Evolutionary conservation across 1,140 invertebrate species (phyloP).

Genomic region (Bombus picipes): DNA sequence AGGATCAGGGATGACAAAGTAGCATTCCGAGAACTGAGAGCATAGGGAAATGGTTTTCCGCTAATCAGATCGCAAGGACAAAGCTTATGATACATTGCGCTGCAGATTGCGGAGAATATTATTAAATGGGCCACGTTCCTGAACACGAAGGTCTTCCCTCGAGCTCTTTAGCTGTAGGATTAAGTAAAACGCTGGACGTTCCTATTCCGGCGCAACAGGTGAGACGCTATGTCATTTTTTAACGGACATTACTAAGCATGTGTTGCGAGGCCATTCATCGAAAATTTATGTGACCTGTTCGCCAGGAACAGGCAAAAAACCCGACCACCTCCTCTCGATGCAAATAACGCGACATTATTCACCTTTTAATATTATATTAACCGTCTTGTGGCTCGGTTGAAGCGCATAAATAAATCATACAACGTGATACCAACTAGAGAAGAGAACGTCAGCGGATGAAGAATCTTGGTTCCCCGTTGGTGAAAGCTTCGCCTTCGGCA

Average conservation of each 20-base stretch:
- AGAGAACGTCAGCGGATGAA: background rate
- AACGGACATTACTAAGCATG: conserved; percentile 64
- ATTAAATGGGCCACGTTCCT: conserved; percentile 62
- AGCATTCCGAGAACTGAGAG: too few relatives aligned
- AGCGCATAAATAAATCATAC: conserved; percentile 23
- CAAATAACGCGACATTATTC: conserved; percentile 31
- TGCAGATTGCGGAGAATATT: conserved; percentile 55
- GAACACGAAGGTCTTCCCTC: conserved; percentile 63
- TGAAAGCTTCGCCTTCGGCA: background rate
- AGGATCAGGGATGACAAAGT: background rate
- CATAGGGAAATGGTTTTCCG: conserved; percentile 10
- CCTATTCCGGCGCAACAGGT: conserved; percentile 69
- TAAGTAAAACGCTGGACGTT: conserved; percentile 69
- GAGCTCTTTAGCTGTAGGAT: conserved; percentile 68
- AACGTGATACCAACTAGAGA: background rate
- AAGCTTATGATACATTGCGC: conserved; percentile 45
- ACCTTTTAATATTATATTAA: conserved; percentile 27
- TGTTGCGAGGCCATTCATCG: conserved; percentile 49
- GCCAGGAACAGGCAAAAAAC: background rate
- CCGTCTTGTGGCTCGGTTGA: background rate
- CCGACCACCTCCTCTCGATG: background rate
- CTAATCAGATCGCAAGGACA: conserved; percentile 57
- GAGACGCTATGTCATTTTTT: conserved; percentile 69
- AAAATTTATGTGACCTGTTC: conserved; percentile 50
- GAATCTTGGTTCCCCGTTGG: background rate